Percentiles rank a stretch among this genome's conserved stretches.
These are phyloP conservation scores for Aegotheles bennettii DNA, from an alignment of 2,113 vertebrate genomes.

Conservation along the genomic window DNA sequence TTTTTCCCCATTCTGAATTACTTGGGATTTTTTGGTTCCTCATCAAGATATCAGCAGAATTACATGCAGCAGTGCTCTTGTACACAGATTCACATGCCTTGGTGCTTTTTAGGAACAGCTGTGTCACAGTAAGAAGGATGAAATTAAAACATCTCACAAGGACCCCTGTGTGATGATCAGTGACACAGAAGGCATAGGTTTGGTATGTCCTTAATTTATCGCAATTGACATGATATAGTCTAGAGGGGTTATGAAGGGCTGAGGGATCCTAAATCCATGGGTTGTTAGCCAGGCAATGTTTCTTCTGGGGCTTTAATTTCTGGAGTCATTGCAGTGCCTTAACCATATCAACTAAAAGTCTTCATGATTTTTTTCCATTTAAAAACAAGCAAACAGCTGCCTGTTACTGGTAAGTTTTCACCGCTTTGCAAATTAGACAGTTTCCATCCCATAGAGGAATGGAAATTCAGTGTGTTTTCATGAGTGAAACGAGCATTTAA, in stretches of 20 bases:
- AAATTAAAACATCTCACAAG: neutral
- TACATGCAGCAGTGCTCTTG: neutral
- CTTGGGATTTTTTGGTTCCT: neutral
- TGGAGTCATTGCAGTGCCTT: neutral
- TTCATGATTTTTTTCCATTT: neutral
- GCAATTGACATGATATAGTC: neutral
- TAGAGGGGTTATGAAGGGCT: neutral
- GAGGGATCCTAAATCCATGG: neutral
- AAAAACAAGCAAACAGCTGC: neutral
- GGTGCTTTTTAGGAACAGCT: neutral
- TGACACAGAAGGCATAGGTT: neutral
- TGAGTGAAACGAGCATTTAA: neutral
- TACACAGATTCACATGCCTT: neutral
- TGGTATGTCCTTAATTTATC: neutral
- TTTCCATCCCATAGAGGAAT: neutral
- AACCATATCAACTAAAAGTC: neutral
- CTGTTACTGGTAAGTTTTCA: neutral
- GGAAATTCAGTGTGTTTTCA: neutral
- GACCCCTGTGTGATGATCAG: neutral
- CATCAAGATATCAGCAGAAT: neutral
- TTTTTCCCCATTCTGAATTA: neutral
- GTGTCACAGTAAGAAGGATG: neutral
- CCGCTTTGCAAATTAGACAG: neutral
- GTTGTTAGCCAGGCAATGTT: neutral
- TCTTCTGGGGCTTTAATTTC: neutral